Conservation (phyloP, 2,113 vertebrate species). For the Pelecanus crispus region DNA sequence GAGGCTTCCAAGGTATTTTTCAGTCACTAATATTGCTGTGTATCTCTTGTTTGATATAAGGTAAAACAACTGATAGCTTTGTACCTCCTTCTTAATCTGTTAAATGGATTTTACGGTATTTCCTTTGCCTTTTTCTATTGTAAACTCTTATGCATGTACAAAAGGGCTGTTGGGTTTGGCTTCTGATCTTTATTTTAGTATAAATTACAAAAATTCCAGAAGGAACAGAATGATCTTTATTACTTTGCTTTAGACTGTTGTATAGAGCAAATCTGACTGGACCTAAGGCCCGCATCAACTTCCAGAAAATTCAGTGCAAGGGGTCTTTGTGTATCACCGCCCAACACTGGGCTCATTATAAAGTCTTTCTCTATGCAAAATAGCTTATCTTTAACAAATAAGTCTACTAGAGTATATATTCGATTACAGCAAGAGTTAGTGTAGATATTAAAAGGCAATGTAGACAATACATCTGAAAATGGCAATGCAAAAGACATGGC, state of each 20-base stretch:
- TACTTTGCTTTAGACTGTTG: background rate
- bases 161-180: background rate
- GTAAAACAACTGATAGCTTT: background rate
- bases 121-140: background rate
- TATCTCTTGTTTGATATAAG: background rate
- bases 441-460: background rate
- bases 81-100: background rate
- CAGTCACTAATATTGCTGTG: background rate
- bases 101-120: background rate
- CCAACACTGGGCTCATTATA: background rate
- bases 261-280: background rate
- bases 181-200: background rate
- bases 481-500: background rate
- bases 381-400: background rate
- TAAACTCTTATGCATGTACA: accelerated
- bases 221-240: background rate
- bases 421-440: background rate
- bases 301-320: background rate
- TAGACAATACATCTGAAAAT: background rate
- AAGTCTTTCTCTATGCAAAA: background rate
- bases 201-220: background rate
- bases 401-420: background rate
- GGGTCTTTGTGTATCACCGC: background rate
- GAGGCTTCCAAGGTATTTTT: background rate
- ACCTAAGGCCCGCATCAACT: background rate